Conservation (phyloP, 2,888 invertebrate genomes). For the Apamea monoglypha region DNA sequence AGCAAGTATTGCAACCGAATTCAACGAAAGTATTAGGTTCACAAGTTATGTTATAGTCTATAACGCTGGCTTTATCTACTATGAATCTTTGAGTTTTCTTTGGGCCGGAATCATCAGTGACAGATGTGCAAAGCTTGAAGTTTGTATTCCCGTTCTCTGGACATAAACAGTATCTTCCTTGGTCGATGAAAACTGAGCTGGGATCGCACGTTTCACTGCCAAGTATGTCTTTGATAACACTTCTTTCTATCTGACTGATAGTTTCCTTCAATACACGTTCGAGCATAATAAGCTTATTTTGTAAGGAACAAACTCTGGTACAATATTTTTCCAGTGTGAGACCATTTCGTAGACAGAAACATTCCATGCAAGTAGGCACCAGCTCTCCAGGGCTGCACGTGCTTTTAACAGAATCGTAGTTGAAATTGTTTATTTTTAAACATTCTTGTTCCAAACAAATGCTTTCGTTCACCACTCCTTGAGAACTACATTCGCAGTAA, state of each 20-base stretch:
- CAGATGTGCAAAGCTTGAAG: slow-evolving; percentile 76
- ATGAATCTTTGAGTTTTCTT: slow-evolving; percentile 49
- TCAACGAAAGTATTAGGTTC: slow-evolving; percentile 83
- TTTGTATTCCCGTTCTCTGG: slow-evolving; percentile 75
- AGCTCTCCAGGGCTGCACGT: slow-evolving; percentile 80
- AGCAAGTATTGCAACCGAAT: slow-evolving; percentile 86
- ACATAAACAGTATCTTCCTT: slow-evolving; percentile 81
- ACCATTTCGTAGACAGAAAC: slow-evolving; percentile 79
- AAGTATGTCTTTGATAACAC: slow-evolving; percentile 67
- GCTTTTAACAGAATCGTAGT: slow-evolving; percentile 67
- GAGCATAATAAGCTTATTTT: slow-evolving; percentile 79
- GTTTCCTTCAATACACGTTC: slow-evolving; percentile 76
- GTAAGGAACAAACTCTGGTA: slow-evolving; percentile 77
- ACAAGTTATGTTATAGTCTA: slow-evolving; percentile 75
- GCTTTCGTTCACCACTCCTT: slow-evolving; percentile 76
- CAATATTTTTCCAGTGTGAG: slow-evolving; percentile 77
- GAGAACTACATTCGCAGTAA: slow-evolving; percentile 80
- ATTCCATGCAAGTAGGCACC: slow-evolving; percentile 81
- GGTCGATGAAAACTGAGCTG: slow-evolving; percentile 76
- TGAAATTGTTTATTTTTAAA: slow-evolving; percentile 69
- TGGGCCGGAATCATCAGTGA: slow-evolving; percentile 57
- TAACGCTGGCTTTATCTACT: slow-evolving; percentile 50
- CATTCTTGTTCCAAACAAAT: slow-evolving; percentile 81
- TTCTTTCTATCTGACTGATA: slow-evolving; percentile 70
- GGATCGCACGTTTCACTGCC: slow-evolving; percentile 74